Evolutionary conservation across 2,888 invertebrate genomes (phyloP).

Genomic region (Zeuzera pyrina): DNA sequence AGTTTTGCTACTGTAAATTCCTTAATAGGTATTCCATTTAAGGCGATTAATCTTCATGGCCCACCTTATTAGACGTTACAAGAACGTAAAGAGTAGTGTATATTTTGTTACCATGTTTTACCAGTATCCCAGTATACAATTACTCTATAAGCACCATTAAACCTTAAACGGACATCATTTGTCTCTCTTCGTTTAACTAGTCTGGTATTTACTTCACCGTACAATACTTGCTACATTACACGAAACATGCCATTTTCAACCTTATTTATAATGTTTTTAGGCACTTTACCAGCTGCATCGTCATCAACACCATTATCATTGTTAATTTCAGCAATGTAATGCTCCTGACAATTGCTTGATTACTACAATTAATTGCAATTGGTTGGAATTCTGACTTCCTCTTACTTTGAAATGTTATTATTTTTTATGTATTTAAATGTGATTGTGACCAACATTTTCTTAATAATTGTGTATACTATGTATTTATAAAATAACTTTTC

Average conservation of each 20-base stretch:
- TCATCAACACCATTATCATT: conserved; percentile 36
- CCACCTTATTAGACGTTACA: too few relatives aligned
- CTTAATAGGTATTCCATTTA: too few relatives aligned
- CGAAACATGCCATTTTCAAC: conserved; percentile 19
- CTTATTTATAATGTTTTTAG: conserved; percentile 20
- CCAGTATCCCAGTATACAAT: conserved; percentile 14
- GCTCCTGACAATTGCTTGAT: conserved; percentile 62
- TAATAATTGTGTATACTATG: too few relatives aligned
- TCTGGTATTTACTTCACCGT: conserved; percentile 38
- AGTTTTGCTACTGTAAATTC: too few relatives aligned
- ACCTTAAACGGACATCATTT: conserved; percentile 39
- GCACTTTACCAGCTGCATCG: conserved; percentile 19
- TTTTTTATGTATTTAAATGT: not conserved
- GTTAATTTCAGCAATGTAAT: conserved; percentile 61
- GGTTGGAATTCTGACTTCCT: conserved; percentile 60
- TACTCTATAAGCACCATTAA: conserved; percentile 38
- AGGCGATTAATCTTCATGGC: too few relatives aligned
- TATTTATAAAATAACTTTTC: too few relatives aligned
- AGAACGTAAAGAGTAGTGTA: not conserved
- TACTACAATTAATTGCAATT: conserved; percentile 69
- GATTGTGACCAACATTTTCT: too few relatives aligned
- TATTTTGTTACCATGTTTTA: not conserved
- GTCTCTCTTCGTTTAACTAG: conserved; percentile 36
- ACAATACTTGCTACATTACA: conserved; percentile 21
- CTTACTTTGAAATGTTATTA: conserved; percentile 27